Evolutionary conservation across 1,140 invertebrate genomes (phyloP).

Genomic region (Anadara kagoshimensis): DNA sequence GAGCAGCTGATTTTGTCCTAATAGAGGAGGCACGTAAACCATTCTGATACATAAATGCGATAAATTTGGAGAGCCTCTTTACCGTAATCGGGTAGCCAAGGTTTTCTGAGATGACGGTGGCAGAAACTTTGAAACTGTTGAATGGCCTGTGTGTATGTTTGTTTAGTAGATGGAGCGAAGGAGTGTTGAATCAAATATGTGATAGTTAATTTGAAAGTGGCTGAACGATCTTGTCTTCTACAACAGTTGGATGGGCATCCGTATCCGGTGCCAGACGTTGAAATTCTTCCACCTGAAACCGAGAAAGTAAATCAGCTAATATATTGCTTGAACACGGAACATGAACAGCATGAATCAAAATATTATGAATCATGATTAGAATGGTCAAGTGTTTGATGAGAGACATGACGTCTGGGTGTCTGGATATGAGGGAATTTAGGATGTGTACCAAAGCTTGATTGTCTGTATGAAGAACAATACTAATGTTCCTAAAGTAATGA

Average conservation of each 20-base stretch:
- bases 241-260: neutral
- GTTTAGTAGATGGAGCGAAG: constrained; percentile 1
- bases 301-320: constrained; percentile 32
- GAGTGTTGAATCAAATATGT: neutral
- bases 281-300: constrained; percentile 28
- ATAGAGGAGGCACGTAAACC: no score
- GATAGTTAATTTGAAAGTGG: constrained; percentile 4
- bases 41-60: no score
- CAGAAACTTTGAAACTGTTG: neutral
- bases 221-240: neutral
- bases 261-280: neutral
- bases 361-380: constrained; percentile 12
- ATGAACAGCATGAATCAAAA: constrained; percentile 29
- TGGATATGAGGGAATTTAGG: constrained; percentile 26
- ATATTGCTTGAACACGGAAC: constrained; percentile 22
- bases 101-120: no score
- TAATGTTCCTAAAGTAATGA: neutral
- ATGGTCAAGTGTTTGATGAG: constrained; percentile 23
- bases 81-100: no score
- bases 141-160: neutral
- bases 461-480: constrained; percentile 12
- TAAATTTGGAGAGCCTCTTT: no score
- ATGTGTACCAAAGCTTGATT: constrained; percentile 23
- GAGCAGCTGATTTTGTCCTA: no score
- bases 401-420: constrained; percentile 7